These are phyloP conservation scores for Falcunculus frontatus DNA, from an alignment of 2,113 vertebrate genomes.

Conservation along the genomic window DNA sequence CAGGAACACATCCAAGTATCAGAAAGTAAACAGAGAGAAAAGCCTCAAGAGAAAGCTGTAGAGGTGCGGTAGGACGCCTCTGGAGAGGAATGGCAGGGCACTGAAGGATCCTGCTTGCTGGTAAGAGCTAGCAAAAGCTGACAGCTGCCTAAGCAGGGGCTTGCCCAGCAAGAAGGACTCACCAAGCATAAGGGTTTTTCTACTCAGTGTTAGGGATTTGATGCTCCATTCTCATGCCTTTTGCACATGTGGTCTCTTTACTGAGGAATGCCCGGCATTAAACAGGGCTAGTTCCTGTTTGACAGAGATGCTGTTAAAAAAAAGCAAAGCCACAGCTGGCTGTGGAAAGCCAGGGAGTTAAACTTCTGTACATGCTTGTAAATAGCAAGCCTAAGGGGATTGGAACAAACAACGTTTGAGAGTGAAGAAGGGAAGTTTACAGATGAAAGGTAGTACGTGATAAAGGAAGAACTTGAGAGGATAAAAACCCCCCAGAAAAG, in stretches of 20 bases:
- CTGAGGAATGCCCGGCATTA: background rate
- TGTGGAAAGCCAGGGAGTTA: background rate
- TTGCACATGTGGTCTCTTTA: background rate
- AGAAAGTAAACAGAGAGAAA: background rate
- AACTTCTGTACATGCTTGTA: accelerated
- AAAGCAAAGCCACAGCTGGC: background rate
- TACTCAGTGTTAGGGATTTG: background rate
- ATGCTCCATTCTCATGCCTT: background rate
- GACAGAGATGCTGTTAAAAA: background rate
- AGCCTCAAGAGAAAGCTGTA: background rate
- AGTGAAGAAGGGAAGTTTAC: background rate
- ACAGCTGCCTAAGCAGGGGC: background rate
- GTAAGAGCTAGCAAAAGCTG: background rate
- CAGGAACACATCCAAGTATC: background rate
- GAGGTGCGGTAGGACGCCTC: background rate
- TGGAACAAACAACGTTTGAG: background rate
- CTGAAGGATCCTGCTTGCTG: background rate
- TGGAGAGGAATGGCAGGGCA: background rate
- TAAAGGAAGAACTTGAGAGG: background rate
- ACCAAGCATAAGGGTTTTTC: background rate
- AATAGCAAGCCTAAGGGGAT: background rate
- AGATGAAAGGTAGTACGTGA: background rate
- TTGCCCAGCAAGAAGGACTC: background rate
- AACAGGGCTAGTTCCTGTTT: background rate
- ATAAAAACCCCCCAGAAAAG: background rate